phyloP scores from a whole-genome alignment of 2,888 invertebrate genomes.

The Megaustenia siamemsis region DNA sequence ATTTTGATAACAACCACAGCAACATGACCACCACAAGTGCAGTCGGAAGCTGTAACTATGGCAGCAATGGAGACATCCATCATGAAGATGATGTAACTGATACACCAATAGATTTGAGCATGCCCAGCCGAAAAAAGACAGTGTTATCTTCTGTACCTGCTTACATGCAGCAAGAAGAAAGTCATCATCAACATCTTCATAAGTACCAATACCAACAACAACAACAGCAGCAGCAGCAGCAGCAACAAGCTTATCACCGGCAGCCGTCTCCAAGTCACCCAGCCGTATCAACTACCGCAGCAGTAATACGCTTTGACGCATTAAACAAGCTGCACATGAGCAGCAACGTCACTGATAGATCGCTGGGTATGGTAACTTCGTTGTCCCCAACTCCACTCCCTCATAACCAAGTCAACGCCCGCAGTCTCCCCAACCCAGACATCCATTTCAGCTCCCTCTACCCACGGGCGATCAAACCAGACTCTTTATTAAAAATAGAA shows the following conservation, averaged over 20 bases:
- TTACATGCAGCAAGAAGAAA: not conserved
- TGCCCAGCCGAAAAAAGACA: not conserved
- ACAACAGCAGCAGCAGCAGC: conserved; percentile 5
- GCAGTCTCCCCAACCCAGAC: not conserved
- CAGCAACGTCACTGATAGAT: conserved; percentile 1
- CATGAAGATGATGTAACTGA: not conserved
- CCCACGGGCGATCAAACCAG: not conserved
- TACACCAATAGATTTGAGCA: conserved; percentile 36
- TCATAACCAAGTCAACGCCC: not conserved
- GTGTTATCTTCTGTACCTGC: not conserved
- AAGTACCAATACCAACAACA: no score
- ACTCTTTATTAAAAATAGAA: not conserved
- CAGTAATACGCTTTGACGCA: not conserved
- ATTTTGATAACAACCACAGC: not conserved
- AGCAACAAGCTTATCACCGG: not conserved
- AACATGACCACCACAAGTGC: not conserved
- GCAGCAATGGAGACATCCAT: not conserved
- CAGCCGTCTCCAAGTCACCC: not conserved
- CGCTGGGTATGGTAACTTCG: not conserved
- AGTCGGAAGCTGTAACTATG: not conserved
- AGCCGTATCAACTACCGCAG: not conserved
- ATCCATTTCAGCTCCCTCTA: not conserved
- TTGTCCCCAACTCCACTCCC: not conserved
- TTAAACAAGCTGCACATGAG: not conserved
- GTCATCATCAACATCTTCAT: not conserved